These are phyloP conservation scores for Cephus pygmeus DNA, from an alignment of 2,888 invertebrate species.

Conservation along the genomic window DNA sequence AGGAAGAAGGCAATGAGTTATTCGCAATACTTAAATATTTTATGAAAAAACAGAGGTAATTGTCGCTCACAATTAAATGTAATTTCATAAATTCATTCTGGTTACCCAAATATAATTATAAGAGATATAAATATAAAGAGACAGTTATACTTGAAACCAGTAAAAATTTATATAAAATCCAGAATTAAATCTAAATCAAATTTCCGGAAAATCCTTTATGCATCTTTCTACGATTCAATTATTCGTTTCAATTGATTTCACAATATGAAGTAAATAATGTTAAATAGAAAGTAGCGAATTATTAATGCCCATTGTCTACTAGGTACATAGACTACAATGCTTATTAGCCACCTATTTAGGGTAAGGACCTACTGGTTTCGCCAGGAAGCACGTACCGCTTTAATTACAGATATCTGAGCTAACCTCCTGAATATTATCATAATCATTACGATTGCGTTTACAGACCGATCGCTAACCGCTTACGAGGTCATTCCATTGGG, in stretches of 20 bases:
- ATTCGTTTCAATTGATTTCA: background rate
- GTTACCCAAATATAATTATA: background rate
- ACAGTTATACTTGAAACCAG: background rate
- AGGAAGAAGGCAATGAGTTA: background rate
- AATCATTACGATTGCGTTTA: constrained; percentile 10
- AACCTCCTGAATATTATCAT: background rate
- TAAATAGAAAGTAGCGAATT: background rate
- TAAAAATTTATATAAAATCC: background rate
- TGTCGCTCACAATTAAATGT: background rate
- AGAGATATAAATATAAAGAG: background rate
- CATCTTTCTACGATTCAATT: background rate
- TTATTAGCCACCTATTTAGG: background rate
- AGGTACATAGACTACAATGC: background rate
- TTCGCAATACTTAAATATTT: background rate
- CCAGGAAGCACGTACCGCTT: constrained; percentile 1
- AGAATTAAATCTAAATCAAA: background rate
- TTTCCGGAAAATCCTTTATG: background rate
- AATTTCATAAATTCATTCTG: background rate
- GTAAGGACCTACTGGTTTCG: background rate
- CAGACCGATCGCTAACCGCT: constrained; percentile 4
- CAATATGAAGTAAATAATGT: background rate
- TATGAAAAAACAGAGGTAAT: background rate
- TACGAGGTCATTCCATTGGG: background rate
- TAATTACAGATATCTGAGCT: constrained; percentile 8
- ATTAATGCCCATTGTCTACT: background rate